Base-by-base conservation (phyloP, 2,888 invertebrate genomes). In the Stenolophus ochropezus region DNA sequence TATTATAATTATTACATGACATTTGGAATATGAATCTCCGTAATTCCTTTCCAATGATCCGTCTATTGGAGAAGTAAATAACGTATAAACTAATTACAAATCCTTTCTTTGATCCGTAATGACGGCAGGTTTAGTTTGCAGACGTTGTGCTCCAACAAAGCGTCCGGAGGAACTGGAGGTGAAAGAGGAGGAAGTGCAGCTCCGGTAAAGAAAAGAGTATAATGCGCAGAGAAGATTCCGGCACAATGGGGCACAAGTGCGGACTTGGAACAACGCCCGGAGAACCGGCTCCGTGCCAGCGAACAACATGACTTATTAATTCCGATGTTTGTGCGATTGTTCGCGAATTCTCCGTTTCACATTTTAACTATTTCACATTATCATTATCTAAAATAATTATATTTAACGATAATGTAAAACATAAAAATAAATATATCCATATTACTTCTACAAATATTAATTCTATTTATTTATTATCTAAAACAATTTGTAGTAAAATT, bases 201-300 rank as follows among this genome's bases (percentile, higher is more conserved):
- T 69, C 65, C 33, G 33, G 65, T 20, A 76, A 76, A 76, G 76
- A 76, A 76, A 76, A 76, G 76, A 76, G 58, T 53, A 76, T 76
- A 76, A 76, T 76, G 76, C 76, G 27, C 20, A 56, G 33, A 76
- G 75, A 56, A 76, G 56, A 76, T 58, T 75, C 21, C 56, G n/a
- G 21, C 58, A 76, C 76, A 76, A 76, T 76, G 14, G 76, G 27
- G 33, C 56, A 18, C 56, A 76, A 23, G 58, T 58, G 27, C 16
- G 16, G 53, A 76, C 18, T 76, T 33, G 77, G 77, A 53, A 53
- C 53, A 53, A 53, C 14, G 75, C 75, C 18, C 75, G 53, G 21
- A 49, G 56, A 42, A 42, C 33, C 33, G 8, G 33, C 33, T 1
- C 33, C 33, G 33, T 6, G 6, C 11, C 33, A 42, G n/a, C n/a